These are phyloP conservation scores for Ectemnius lituratus DNA, from an alignment of 2,888 invertebrate species.

Conservation along the genomic window DNA sequence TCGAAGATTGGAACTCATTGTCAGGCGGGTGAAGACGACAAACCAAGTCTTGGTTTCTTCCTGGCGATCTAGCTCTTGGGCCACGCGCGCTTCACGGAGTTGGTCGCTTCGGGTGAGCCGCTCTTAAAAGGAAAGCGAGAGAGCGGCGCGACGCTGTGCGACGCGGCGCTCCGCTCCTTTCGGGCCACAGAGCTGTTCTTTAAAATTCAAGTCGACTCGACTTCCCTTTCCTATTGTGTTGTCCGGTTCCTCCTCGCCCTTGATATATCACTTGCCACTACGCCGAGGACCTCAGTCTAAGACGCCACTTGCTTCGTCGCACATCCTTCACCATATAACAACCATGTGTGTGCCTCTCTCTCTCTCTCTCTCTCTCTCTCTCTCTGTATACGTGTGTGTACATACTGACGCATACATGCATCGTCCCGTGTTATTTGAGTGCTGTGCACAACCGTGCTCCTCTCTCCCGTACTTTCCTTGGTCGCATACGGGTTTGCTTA, in stretches of 20 bases:
- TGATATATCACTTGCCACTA: not conserved
- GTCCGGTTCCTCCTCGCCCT: not conserved
- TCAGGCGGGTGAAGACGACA: constrained; percentile 44
- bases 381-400: not conserved
- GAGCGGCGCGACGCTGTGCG: too few relatives aligned
- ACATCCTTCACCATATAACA: not conserved
- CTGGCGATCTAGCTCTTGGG: constrained; percentile 40
- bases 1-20: constrained; percentile 59
- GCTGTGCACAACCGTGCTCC: not conserved
- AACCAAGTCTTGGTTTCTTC: constrained; percentile 45
- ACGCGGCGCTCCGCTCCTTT: constrained; percentile 23
- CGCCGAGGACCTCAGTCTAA: not conserved
- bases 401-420: not conserved
- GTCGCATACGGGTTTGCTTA: not conserved
- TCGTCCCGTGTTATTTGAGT: not conserved
- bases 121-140: constrained; percentile 17
- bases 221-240: constrained; percentile 1
- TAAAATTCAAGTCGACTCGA: constrained; percentile 48
- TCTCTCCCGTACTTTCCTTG: not conserved
- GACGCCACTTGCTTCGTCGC: not conserved
- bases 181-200: constrained; percentile 26
- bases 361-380: too few relatives aligned
- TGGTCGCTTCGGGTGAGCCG: constrained; percentile 14
- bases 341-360: too few relatives aligned
- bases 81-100: not conserved